Evolutionary conservation across 1,140 invertebrate species (phyloP), one percentile per base, ranked within the genome.

Genomic region (Macrosteles quadrilineatus): DNA sequence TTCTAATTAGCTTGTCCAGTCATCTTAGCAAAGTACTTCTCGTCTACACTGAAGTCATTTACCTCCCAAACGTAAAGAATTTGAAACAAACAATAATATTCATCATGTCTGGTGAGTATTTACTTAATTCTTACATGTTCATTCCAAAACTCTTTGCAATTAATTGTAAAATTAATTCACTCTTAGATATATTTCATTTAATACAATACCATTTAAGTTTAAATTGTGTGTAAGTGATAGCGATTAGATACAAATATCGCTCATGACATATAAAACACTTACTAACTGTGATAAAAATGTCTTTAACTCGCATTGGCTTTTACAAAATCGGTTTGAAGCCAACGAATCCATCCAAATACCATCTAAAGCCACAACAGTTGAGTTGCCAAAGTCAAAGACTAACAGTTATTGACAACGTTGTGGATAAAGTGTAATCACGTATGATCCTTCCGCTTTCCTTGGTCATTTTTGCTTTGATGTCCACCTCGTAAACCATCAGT

Each of bases 21-120:
- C 85, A 86, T 68, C 80, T 87, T 67, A 86, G 85, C 19, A 85
- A 85, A 72, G 80, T 85, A 47, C 77, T 87, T 1, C 83, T 87
- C 65, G 81, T 87, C 29, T 86, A 85, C 66, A 83, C 85, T 3
- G 84, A 86, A 73, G 72, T 86, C n/a, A 81, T 83, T 4, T 80
- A 83, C 70, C 73, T 84, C 27, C 82, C 81, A 76, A 77, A 80
- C 21, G 79, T 80, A 68, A 80, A 82, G 71, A 80, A 84, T 71
- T 79, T 85, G 71, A 85, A 85, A 71, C 82, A 84, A 27, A 86
- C 85, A 1, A 82, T 87, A 3, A 81, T 86, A 32, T 82, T 83
- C 27, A 84, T 86, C 50, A 85, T 84, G 45, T 85, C 84, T 70
- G 85, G 85, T 85, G 76, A 72, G 63, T 68, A 14, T 21, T 29